These are phyloP conservation scores for Aspidiotus destructor DNA, from an alignment of 2,888 invertebrate genomes.

Conservation along the genomic window DNA sequence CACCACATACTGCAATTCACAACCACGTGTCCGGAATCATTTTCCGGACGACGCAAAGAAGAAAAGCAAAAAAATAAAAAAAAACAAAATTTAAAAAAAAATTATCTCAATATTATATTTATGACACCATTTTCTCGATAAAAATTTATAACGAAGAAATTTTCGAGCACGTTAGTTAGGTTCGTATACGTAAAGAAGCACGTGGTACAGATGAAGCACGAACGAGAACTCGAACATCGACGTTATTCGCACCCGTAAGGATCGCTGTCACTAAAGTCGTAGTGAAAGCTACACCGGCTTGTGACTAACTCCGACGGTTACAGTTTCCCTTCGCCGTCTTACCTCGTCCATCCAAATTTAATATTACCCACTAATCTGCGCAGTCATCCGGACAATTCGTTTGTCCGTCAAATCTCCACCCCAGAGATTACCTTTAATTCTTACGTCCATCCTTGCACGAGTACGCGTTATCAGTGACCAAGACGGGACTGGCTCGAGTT, in stretches of 20 bases:
- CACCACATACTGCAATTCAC: too few relatives aligned
- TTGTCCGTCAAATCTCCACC: slow-evolving; percentile 33
- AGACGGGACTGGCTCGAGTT: background rate
- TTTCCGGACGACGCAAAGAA: background rate
- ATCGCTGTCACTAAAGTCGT: slow-evolving; percentile 26
- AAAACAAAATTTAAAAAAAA: slow-evolving; percentile 1
- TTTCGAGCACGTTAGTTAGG: too few relatives aligned
- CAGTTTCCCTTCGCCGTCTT: slow-evolving; percentile 18
- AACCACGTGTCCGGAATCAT: too few relatives aligned
- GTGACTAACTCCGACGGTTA: slow-evolving; percentile 28
- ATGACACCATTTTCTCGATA: background rate
- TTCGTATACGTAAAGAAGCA: too few relatives aligned
- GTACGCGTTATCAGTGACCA: background rate
- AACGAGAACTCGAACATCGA: too few relatives aligned
- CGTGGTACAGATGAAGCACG: too few relatives aligned
- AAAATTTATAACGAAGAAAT: background rate
- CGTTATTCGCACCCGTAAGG: slow-evolving; percentile 11
- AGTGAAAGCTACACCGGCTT: slow-evolving; percentile 22
- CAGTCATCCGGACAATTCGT: slow-evolving; percentile 33
- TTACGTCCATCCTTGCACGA: slow-evolving; percentile 28
- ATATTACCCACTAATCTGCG: slow-evolving; percentile 33
- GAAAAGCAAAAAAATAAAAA: background rate
- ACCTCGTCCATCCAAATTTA: slow-evolving; percentile 24
- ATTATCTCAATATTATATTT: background rate
- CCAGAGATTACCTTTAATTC: slow-evolving; percentile 32